Base-by-base conservation (phyloP, 2,797 vertebrate genomes). In the Hyperoplus immaculatus region DNA sequence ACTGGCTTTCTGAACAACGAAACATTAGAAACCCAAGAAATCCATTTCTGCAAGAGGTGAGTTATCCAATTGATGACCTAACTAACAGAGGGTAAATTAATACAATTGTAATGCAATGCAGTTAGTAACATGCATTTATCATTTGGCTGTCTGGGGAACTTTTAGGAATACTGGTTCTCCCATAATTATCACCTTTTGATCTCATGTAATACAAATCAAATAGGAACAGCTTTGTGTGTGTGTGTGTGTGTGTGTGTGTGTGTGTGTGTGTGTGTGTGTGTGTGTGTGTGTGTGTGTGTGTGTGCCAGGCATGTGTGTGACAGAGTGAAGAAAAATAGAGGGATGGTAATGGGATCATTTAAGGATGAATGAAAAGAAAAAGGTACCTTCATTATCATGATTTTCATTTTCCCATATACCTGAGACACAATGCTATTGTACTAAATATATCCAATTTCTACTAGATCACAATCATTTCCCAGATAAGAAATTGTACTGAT, bases 401-500 rank as follows among this genome's bases (percentile, higher is more conserved):
- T 77, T 78, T 84, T 75, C 13, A 78, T 84, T 87, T 81, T 69
- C 69, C 42, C 12, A 16, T 63, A 58, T 18, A 78, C 62, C 51
- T 73, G 49, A 51, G 69, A 51, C 55, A 61, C 74, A 43, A 38
- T 59, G 11, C 29, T 54, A 4, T 61, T 83, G 45, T 42, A 43
- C 38, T 60, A 49, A 81, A 77, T 76, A 66, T 77, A 67, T 75
- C 12, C 68, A 15, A 58, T 89, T 85, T 80, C 75, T 77, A 47
- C 64, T 50, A 74, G 84, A 89, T 87, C 29, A 66, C 54, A 82
- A 87, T 90, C 82, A 65, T 45, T 59, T 70, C 51, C 29, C 10
- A 77, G 84, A 86, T 83, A 84, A 73, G 58, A 68, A 75, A 78
- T 55, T 50, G 61, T 81, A 72, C 57, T 57, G 78, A 88, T 73